phyloP scores from a whole-genome alignment of 1,140 invertebrate species.

The Lethocerus indicus region DNA sequence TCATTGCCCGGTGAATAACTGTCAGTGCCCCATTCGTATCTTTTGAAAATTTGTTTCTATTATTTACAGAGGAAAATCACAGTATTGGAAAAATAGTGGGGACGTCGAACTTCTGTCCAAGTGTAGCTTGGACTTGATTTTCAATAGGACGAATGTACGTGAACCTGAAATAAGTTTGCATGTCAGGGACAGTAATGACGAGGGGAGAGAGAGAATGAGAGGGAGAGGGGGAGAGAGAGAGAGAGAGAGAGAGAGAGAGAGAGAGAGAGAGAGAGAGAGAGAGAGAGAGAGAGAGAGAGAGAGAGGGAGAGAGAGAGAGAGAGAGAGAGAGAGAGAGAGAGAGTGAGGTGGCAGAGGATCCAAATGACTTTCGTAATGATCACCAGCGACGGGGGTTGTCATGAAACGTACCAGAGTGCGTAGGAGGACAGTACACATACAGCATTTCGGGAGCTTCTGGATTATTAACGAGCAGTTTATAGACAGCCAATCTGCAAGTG shows the following conservation, averaged over 20 bases:
- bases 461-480: too few species aligned
- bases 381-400: not conserved
- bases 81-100: too few species aligned
- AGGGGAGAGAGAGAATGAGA: not conserved
- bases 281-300: not conserved
- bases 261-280: not conserved
- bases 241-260: not conserved
- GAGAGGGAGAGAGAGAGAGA: slow-evolving; percentile 8
- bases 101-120: too few species aligned
- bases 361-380: too few species aligned
- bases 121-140: too few species aligned
- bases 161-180: not conserved
- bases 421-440: too few species aligned
- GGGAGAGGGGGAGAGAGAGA: not conserved
- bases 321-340: slow-evolving; percentile 3
- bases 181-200: not conserved
- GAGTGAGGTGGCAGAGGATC: not conserved
- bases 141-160: slow-evolving; percentile 4
- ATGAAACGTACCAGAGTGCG: not conserved
- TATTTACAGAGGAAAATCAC: too few species aligned
- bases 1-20: too few species aligned
- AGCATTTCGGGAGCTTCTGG: too few species aligned
- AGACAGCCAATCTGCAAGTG: too few species aligned
- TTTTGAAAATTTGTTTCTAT: too few species aligned
- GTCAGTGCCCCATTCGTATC: too few species aligned